Base-by-base conservation (phyloP, 2,797 vertebrate genomes). In the Chaetophractus vellerosus region DNA sequence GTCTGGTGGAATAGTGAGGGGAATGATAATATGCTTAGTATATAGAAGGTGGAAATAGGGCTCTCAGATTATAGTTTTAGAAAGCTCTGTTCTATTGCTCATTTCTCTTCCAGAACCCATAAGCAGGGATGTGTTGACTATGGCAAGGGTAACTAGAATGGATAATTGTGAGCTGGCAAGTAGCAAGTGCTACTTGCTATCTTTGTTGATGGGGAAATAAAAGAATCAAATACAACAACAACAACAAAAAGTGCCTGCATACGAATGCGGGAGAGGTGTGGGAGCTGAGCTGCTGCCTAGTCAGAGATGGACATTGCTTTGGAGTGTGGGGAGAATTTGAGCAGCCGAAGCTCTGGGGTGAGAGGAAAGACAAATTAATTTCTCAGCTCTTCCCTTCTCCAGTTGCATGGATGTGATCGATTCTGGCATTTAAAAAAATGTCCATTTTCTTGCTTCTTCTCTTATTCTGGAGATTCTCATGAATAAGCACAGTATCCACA, bases 201-300 rank as follows among this genome's bases (percentile, higher is more conserved):
- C 84, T 59, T 74, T 74, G 19, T 26, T 74, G 50, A 36, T 84
- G 57, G n/a, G 52, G 88, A 81, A 96, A 95, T 95, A 92, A 94
- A 90, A 91, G 76, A 80, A 52, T 91, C 66, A 87, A 28, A 38
- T 57, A 41, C 41, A 55, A 55, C 55, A 3, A 52, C 52, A 21
- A 55, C 55, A 21, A 55, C n/a, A n/a, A 6, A 21, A 21, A 2
- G 19, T 21, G 19, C 19, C 64, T 21, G 23, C 5, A 16, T 19
- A 11, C 1, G 7, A 31, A 18, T 16, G 36, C 36, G 1, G 23
- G 57, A 80, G 74, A 55, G 0, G 5, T 63, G 8, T 23, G 31
- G 31, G 41, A 5, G 28, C 19, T 6, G 41, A 41, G 59, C 33
- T 31, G 74, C 1, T 4, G 38, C 21, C 4, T 6, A 16, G 4